Conservation (phyloP, 1,140 invertebrate genomes). For the Apis dorsata region DNA sequence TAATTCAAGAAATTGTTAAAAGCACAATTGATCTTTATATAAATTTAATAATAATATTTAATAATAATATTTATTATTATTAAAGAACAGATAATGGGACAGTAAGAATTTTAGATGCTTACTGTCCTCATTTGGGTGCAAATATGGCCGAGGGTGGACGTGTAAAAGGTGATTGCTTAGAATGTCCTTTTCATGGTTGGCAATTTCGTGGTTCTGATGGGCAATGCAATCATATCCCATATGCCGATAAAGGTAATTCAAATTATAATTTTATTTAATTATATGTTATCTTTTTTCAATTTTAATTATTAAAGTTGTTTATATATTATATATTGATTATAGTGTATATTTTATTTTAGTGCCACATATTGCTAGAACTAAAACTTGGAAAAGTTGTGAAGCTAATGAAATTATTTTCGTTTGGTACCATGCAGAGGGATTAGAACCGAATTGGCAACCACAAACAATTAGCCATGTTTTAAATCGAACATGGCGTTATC, state of each 20-base stretch:
- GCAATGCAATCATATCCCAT: slow-evolving; percentile 86
- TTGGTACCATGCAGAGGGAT: slow-evolving; percentile 90
- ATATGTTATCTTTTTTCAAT: not conserved
- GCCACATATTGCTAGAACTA: slow-evolving; percentile 83
- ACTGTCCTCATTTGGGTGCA: slow-evolving; percentile 94
- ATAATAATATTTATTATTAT: not conserved
- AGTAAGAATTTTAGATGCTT: slow-evolving; percentile 89
- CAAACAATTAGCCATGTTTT: slow-evolving; percentile 81
- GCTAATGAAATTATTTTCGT: slow-evolving; percentile 88
- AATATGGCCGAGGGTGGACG: slow-evolving; percentile 89
- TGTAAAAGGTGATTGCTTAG: slow-evolving; percentile 88
- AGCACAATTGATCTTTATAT: not conserved
- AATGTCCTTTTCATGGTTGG: slow-evolving; percentile 96
- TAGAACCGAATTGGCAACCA: slow-evolving; percentile 86
- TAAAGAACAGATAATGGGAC: slow-evolving; percentile 81
- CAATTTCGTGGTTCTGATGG: slow-evolving; percentile 87
- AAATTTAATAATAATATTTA: not conserved
- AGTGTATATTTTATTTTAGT: slow-evolving; percentile 75
- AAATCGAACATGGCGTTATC: slow-evolving; percentile 83
- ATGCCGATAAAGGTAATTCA: slow-evolving; percentile 79
- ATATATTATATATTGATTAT: no score
- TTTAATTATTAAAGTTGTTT: not conserved
- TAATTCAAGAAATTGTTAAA: not conserved
- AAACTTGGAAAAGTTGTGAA: slow-evolving; percentile 85
- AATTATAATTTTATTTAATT: not conserved